Evolutionary conservation across 2,888 invertebrate species (phyloP).

Genomic region (Drosophila meridiana): DNA sequence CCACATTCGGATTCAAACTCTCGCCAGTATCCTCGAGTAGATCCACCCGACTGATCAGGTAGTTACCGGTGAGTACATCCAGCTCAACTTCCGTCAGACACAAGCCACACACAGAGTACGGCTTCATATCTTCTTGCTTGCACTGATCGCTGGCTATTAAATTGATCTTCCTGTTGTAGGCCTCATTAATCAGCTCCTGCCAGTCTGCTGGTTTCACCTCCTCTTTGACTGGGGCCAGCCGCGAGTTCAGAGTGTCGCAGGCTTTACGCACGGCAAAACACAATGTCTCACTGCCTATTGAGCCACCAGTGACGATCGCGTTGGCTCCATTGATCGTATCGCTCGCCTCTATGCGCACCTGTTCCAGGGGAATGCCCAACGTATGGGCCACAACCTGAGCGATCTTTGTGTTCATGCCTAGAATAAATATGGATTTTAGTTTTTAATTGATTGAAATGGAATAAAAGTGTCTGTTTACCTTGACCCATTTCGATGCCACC

Average conservation of each 20-base stretch:
- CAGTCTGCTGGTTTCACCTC: slow-evolving; percentile 86
- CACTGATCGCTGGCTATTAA: slow-evolving; percentile 88
- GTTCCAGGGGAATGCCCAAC: slow-evolving; percentile 89
- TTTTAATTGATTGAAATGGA: no score
- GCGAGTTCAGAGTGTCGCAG: slow-evolving; percentile 87
- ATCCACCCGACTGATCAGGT: slow-evolving; percentile 89
- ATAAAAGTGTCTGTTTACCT: slow-evolving; percentile 84
- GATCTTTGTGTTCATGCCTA: slow-evolving; percentile 87
- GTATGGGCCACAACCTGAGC: slow-evolving; percentile 91
- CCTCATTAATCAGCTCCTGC: slow-evolving; percentile 87
- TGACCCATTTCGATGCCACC: slow-evolving; percentile 93
- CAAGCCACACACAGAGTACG: slow-evolving; percentile 89
- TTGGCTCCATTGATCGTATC: slow-evolving; percentile 89
- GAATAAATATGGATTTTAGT: no score
- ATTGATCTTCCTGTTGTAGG: slow-evolving; percentile 86
- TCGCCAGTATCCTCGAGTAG: slow-evolving; percentile 90
- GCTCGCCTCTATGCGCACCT: slow-evolving; percentile 88
- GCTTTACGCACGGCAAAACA: slow-evolving; percentile 87
- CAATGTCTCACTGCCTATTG: slow-evolving; percentile 90
- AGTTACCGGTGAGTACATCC: slow-evolving; percentile 92
- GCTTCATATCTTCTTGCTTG: slow-evolving; percentile 86
- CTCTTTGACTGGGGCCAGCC: slow-evolving; percentile 87
- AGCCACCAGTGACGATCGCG: slow-evolving; percentile 89
- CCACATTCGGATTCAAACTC: slow-evolving; percentile 90
- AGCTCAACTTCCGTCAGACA: slow-evolving; percentile 90